Evolutionary conservation across 37 sponge, comb jelly and placozoan species (phyloP).

Genomic region (Hexactinellida sp.): DNA sequence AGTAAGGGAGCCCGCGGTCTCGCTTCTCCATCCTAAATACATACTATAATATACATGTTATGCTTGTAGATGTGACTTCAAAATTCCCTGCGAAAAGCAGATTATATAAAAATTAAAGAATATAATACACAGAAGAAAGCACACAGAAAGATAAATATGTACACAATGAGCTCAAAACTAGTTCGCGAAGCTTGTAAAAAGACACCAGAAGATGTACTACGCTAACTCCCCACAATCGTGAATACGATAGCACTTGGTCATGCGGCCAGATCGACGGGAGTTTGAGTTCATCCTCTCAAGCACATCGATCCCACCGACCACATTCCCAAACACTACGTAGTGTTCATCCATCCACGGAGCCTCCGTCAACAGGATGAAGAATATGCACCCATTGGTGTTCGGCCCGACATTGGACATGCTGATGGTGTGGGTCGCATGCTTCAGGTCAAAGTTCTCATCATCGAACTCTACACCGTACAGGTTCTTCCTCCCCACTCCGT

Average conservation of each 20-base stretch:
- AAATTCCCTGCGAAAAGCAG: too few relatives aligned
- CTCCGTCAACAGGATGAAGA: background rate
- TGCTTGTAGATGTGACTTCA: too few relatives aligned
- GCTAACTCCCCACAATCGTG: background rate
- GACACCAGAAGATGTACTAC: too few relatives aligned
- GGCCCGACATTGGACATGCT: background rate
- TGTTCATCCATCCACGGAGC: background rate
- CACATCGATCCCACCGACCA: background rate
- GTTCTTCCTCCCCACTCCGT: background rate
- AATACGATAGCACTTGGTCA: background rate
- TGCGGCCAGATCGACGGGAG: background rate
- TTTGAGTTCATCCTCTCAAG: background rate
- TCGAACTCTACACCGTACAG: background rate
- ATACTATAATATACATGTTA: too few relatives aligned
- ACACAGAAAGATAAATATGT: too few relatives aligned
- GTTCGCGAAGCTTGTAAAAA: too few relatives aligned
- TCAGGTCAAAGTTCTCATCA: background rate
- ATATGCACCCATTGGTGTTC: background rate
- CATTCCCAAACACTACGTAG: slow-evolving; percentile 4
- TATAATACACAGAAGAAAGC: too few relatives aligned
- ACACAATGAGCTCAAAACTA: too few relatives aligned
- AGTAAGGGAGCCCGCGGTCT: slow-evolving; percentile 1
- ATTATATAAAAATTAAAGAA: too few relatives aligned
- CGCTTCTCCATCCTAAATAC: slow-evolving; percentile 1
- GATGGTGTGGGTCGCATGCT: background rate